Base-by-base conservation (phyloP, 64 coral and sea anemone species). In the Dendrophyllia cribrosa region DNA sequence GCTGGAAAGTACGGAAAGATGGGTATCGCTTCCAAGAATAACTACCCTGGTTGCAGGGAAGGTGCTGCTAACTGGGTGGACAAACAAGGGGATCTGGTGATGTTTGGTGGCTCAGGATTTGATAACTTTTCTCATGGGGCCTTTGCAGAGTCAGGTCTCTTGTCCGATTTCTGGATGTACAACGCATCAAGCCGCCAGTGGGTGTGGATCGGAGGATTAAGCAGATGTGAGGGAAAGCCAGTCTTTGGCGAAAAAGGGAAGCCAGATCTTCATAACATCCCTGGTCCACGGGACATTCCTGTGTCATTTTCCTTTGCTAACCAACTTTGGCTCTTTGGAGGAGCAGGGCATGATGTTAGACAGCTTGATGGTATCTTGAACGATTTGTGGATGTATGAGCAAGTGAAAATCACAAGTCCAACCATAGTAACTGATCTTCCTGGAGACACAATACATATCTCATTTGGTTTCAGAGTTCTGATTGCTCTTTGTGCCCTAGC, bases 101-200 rank as follows among this genome's bases (percentile, higher is more conserved):
- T 93, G 91, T 93, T 86, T 87, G 91, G 88, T 15, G 87, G 87
- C 34, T 60, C 83, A 25, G 91, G 91, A 6, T 91, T 89, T 55
- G 94, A 96, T 85, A 68, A 53, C 3, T 48, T 93, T 64, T 86
- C 82, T 17, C 65, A 61, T 51, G 61, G 51, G 66, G 52, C 59
- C 10, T 91, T 66, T 20, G 59, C 76, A 65, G 43, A 74, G 69
- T 68, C 82, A 75, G 95, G 92, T 49, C 86, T 97, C 45, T 8
- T 93, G 24, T 90, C 88, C 58, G 97, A 99, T 85, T 92, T 99
- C 13, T 99, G 97, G 97, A 56, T 94, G 70, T 97, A 89, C 44
- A 91, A 91, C 26, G 73, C 26, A 15, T 90, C 82, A 55, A 55
- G 66, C 25, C 63, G 55, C 15, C 60, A 66, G 6, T 97, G 95